These are phyloP conservation scores for Drosophila dives DNA, from an alignment of 2,888 invertebrate genomes.

Conservation along the genomic window DNA sequence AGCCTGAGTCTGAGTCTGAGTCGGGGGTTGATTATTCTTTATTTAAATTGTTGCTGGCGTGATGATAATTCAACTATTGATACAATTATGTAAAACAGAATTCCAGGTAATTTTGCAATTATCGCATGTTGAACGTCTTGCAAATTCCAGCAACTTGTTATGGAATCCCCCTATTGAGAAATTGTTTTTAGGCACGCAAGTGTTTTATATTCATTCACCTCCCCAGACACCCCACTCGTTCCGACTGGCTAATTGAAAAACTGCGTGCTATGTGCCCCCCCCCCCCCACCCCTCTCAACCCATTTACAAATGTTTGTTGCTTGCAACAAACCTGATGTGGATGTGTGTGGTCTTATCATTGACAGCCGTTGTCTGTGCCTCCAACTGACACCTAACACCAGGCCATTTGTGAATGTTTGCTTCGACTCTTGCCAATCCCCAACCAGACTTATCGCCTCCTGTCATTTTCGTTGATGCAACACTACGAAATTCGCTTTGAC, in stretches of 20 bases:
- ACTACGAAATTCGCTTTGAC: conserved; percentile 55
- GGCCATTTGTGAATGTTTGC: conserved; percentile 45
- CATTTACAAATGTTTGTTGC: background rate
- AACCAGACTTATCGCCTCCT: conserved; percentile 40
- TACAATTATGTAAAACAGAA: conserved; percentile 70
- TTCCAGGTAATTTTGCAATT: conserved; percentile 65
- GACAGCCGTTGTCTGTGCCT: conserved; percentile 70
- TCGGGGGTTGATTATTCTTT: background rate
- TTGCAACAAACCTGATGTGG: conserved; percentile 19
- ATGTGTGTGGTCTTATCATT: conserved; percentile 71
- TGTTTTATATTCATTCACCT: background rate
- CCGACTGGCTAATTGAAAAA: conserved; percentile 60
- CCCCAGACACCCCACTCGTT: conserved; percentile 2
- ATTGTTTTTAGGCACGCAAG: conserved; percentile 60
- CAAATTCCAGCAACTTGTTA: conserved; percentile 64
- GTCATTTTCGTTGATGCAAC: conserved; percentile 44
- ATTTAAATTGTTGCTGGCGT: conserved; percentile 19
- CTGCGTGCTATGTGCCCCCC: conserved; percentile 45
- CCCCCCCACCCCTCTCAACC: background rate
- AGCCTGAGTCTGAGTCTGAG: background rate
- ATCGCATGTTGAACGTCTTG: conserved; percentile 54
- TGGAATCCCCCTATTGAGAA: conserved; percentile 35
- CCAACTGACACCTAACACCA: conserved; percentile 71
- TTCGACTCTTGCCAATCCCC: conserved; percentile 14
- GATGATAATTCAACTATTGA: conserved; percentile 48